Evolutionary conservation across 2,113 vertebrate genomes (phyloP).

Genomic region (Oncorhynchus kisutch): DNA sequence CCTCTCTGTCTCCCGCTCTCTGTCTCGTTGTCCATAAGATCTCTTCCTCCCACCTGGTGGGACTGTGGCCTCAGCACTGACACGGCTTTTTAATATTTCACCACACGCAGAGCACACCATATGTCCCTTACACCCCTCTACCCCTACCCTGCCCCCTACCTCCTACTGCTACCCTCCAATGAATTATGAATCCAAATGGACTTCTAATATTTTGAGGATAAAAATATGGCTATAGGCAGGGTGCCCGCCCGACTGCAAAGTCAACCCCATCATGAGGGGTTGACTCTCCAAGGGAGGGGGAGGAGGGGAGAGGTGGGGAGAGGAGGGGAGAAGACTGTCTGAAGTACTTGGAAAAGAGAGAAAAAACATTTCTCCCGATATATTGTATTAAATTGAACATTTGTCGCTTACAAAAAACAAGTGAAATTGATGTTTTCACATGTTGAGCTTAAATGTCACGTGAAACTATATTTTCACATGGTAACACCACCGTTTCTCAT

Average conservation of each 20-base stretch:
- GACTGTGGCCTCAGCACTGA: conserved; percentile 46
- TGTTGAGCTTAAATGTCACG: no score
- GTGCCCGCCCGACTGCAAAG: no score
- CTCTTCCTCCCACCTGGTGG: conserved; percentile 6
- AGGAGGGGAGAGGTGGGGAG: conserved; percentile 4
- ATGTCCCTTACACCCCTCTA: conserved; percentile 32
- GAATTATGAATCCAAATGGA: conserved; percentile 51
- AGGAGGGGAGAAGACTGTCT: neutral
- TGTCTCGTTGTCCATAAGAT: conserved; percentile 7
- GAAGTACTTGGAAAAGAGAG: neutral
- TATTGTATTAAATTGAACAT: no score
- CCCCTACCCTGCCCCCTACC: no score
- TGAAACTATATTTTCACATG: no score
- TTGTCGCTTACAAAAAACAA: no score
- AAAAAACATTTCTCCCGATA: no score
- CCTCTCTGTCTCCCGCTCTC: no score
- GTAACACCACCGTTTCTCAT: no score
- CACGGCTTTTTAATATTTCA: conserved; percentile 62
- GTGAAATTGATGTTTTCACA: no score
- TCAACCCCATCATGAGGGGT: no score
- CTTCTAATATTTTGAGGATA: conserved; percentile 39
- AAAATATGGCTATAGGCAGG: conserved; percentile 26
- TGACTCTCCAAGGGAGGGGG: neutral
- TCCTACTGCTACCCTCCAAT: conserved; percentile 20
- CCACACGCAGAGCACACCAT: conserved; percentile 50